Evolutionary conservation across 2,797 vertebrate species (phyloP), one percentile per base, ranked within the genome.

Genomic region (Tenualosa thibaudeaui): DNA sequence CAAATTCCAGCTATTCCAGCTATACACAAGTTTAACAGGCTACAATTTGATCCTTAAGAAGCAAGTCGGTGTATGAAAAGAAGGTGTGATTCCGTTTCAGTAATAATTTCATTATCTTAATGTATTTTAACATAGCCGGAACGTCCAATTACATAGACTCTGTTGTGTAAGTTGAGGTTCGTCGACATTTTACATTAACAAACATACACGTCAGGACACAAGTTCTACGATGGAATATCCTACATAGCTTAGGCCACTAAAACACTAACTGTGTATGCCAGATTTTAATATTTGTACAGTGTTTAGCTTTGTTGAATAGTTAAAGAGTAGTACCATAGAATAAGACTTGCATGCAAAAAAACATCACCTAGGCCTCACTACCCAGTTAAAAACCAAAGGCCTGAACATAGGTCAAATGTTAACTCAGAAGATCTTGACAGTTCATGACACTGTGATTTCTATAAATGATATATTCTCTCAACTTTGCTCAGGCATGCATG

Each of bases 381-480:
- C 60, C 60, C 62, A 65, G 24, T 65, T 65, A 65, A 65, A 26
- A 65, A 3, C 2, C 31, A 15, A 17, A 75, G 68, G 68, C 31
- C 68, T 75, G 40, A 65, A 68, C 62, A 68, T 15, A 12, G 24
- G 62, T 68, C 24, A 68, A 75, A 75, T 43, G 68, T 43, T 75
- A 31, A 68, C 62, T 26, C 26, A 10, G 62, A 13, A 43, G 15
- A 75, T 37, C 31, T 19, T 9, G n/a, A 71, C 65, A 37, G 68
- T 75, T 6, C 31, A 65, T 65, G 24, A 17, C 17, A 75, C 31
- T 15, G 17, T 5, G 6, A 40, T 40, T 75, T 17, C 68, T 75
- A 37, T 68, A 31, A 68, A 68, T 68, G 9, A 37, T 9, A 68
- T 68, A 31, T 26, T 68, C 24, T 68, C 62, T 31, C 26, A 24